Evolutionary conservation across 2,888 invertebrate genomes (phyloP), one percentile per base, ranked within the genome.

Genomic region (Cotesia congregata): DNA sequence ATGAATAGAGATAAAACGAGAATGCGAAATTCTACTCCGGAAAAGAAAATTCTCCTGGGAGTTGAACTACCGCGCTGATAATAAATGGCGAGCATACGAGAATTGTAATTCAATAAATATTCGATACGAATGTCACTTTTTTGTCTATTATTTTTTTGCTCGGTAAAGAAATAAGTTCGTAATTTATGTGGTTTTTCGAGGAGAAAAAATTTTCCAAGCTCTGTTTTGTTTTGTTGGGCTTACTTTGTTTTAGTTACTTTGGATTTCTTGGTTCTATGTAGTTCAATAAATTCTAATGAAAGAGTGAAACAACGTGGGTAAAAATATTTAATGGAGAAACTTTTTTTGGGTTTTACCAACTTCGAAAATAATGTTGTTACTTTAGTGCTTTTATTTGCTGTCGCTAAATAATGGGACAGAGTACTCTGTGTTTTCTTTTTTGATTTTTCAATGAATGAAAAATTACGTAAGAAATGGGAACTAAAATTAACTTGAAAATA

Each of bases 41-140:
- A 78, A 50, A 82, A 78, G 81, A 82, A 80, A 78, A 84, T 83
- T 81, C 79, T 69, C 59, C 59, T 60, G 75, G 83, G 78, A 78
- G 81, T 81, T 72, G 78, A 75, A 40, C 72, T 78, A 68, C 78
- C 74, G 74, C 60, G 72, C 76, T 72, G 77, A 72, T 77, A 81
- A 82, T 80, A 82, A 84, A 84, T 84, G 79, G 82, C 80, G 78
- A 80, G 82, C 78, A 79, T 75, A 68, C 73, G 67, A 80, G 70
- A 76, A 74, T 78, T 82, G 77, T 80, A 77, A 79, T 78, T 81
- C 81, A 82, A 83, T 81, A 83, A 82, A 83, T 83, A 77, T 82
- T 70, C 39, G 38, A 71, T 39, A 17, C 50, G 61, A 7, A 39
- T 60, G 38, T 65, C 20, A 65, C 38, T 9, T 65, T 65, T 65